Conservation (phyloP, 2,888 invertebrate genomes). For the Nineta flava region DNA sequence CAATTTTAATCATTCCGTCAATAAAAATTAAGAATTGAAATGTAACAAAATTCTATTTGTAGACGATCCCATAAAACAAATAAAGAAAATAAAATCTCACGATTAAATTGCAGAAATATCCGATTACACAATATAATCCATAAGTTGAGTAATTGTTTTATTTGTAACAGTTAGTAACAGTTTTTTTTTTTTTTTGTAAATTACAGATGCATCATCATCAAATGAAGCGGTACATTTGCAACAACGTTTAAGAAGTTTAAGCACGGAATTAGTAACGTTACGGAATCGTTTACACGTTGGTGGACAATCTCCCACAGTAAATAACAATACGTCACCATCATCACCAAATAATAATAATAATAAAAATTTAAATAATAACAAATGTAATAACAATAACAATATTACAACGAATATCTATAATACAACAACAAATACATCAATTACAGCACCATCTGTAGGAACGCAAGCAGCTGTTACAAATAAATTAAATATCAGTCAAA, state of each 20-base stretch:
- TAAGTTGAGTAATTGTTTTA: no score
- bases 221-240: conserved; percentile 89
- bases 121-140: no score
- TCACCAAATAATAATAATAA: conserved; percentile 6
- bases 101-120: no score
- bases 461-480: conserved; percentile 4
- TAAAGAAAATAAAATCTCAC: no score
- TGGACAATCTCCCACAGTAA: conserved; percentile 25
- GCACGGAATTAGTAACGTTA: conserved; percentile 82
- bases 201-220: conserved; percentile 81
- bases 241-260: conserved; percentile 77
- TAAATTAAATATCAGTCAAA: not conserved
- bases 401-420: conserved; percentile 8
- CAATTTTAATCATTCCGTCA: no score
- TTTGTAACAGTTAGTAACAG: not conserved
- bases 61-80: no score
- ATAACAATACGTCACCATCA: conserved; percentile 8
- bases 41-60: no score
- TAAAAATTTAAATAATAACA: conserved; percentile 6
- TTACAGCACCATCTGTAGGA: conserved; percentile 11
- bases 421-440: conserved; percentile 12
- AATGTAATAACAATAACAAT: conserved; percentile 9
- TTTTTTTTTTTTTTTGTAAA: not conserved
- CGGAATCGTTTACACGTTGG: conserved; percentile 77
- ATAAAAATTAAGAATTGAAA: no score